Conservation (phyloP, 1,140 invertebrate species). For the Brachionus rubens region DNA sequence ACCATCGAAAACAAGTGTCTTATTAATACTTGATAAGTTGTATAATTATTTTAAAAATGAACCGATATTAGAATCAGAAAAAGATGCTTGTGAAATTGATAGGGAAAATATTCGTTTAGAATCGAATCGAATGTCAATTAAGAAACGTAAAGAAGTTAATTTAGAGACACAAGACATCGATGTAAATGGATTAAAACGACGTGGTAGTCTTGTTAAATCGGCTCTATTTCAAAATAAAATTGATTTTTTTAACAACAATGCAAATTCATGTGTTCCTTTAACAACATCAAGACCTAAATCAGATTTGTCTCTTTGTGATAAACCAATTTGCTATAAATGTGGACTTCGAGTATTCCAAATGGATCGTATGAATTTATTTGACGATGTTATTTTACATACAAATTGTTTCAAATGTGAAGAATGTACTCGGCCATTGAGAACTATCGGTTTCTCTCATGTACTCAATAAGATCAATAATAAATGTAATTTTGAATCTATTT, state of each 20-base stretch:
- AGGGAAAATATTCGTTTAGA: neutral
- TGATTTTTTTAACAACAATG: conserved; percentile 24
- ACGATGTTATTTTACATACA: neutral
- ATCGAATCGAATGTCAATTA: neutral
- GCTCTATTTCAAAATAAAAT: conserved; percentile 19
- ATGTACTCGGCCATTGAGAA: neutral
- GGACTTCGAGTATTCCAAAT: neutral
- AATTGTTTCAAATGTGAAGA: conserved; percentile 31
- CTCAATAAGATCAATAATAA: neutral
- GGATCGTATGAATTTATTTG: neutral
- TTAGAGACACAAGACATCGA: neutral
- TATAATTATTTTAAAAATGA: conserved; percentile 9
- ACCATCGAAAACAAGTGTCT: neutral
- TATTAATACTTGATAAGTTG: neutral
- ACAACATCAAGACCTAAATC: too few species aligned
- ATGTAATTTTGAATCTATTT: neutral
- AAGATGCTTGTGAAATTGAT: neutral
- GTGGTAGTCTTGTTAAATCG: conserved; percentile 22
- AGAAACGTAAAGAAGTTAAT: neutral
- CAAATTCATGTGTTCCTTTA: too few species aligned
- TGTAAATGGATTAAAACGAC: neutral
- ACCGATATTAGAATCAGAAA: neutral
- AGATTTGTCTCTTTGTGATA: neutral
- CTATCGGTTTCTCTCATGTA: neutral
- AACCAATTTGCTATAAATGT: conserved; percentile 9